These are phyloP conservation scores for Neomonachus schauinslandi DNA, from an alignment of 2,113 vertebrate genomes.

Conservation along the genomic window DNA sequence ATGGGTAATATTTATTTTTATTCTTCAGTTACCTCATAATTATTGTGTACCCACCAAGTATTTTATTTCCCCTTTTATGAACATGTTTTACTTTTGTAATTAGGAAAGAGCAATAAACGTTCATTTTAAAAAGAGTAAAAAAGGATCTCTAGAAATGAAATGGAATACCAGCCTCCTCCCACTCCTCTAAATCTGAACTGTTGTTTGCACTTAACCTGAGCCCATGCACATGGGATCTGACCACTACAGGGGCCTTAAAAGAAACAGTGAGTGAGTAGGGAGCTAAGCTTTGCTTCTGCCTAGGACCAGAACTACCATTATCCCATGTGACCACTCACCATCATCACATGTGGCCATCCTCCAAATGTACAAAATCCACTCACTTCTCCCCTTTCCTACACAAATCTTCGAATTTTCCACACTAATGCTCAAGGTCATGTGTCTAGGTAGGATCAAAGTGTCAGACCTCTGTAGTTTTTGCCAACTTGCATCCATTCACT, in stretches of 20 bases:
- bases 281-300: not conserved
- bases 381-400: not conserved
- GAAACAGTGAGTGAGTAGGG: not conserved
- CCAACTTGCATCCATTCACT: not conserved
- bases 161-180: not conserved
- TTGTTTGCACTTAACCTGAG: not conserved
- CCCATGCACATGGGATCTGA: not conserved
- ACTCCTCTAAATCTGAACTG: not conserved
- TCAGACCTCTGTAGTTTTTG: not conserved
- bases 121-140: slow-evolving; percentile 26
- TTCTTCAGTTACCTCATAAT: not conserved
- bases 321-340: too few species aligned
- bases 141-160: not conserved
- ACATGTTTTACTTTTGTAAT: slow-evolving; percentile 37
- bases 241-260: not conserved
- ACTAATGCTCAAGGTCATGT: not conserved
- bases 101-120: slow-evolving; percentile 8
- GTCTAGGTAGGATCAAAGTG: not conserved
- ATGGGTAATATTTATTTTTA: not conserved
- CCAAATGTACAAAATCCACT: not conserved
- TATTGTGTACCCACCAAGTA: not conserved
- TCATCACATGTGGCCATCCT: too few species aligned
- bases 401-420: not conserved
- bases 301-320: not conserved
- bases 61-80: slow-evolving; percentile 24